Percentiles rank a stretch among this genome's conserved stretches.
These are phyloP conservation scores for Oryctes rhinoceros DNA, from an alignment of 1,140 invertebrate genomes.

Conservation along the genomic window DNA sequence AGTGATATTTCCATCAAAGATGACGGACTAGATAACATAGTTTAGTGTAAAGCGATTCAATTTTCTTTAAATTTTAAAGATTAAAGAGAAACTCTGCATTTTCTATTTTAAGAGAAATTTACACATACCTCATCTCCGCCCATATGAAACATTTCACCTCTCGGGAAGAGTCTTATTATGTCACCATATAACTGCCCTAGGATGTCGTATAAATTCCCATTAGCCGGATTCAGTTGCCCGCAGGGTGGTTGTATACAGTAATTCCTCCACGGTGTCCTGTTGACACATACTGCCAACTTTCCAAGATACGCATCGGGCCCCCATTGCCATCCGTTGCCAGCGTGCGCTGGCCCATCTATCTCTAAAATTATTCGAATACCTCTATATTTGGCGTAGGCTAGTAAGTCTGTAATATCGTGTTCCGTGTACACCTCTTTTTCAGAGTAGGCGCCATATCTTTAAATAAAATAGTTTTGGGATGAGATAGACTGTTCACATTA, in stretches of 20 bases:
- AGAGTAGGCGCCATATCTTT: slow-evolving; percentile 74
- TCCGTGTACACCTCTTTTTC: slow-evolving; percentile 74
- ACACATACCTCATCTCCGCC: slow-evolving; percentile 82
- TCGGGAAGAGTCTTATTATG: slow-evolving; percentile 66
- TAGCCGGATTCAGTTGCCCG: slow-evolving; percentile 84
- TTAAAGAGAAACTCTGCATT: too few relatives aligned
- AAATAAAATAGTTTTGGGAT: not conserved
- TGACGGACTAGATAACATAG: too few relatives aligned
- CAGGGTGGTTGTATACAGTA: slow-evolving; percentile 86
- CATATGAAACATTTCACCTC: slow-evolving; percentile 76
- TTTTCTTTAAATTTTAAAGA: too few relatives aligned
- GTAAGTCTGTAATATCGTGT: slow-evolving; percentile 73
- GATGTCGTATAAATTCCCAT: slow-evolving; percentile 76
- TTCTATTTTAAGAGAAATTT: not conserved
- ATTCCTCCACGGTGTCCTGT: slow-evolving; percentile 75
- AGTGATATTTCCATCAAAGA: too few relatives aligned
- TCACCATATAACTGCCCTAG: slow-evolving; percentile 75
- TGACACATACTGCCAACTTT: slow-evolving; percentile 77
- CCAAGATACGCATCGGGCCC: slow-evolving; percentile 72
- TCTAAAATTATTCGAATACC: slow-evolving; percentile 82
- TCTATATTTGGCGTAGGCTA: slow-evolving; percentile 75
- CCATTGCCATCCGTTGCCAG: slow-evolving; percentile 85
- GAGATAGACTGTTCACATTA: not conserved
- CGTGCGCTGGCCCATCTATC: slow-evolving; percentile 86
- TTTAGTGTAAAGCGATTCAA: too few relatives aligned